phyloP scores from a whole-genome alignment of 2,113 vertebrate genomes.

The Protomyctophum bolini region DNA sequence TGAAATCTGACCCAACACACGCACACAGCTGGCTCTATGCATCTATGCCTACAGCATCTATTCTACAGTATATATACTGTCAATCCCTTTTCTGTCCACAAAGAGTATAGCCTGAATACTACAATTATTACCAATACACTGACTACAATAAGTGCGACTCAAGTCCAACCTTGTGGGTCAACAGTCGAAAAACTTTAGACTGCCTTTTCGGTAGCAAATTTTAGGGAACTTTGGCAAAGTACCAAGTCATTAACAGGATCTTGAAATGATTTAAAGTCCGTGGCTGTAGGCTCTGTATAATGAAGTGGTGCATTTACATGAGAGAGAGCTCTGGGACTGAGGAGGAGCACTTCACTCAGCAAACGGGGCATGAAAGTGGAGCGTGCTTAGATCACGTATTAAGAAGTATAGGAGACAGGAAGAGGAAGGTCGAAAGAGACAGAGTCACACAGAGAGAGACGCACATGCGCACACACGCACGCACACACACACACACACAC shows the following conservation, averaged over 20 bases:
- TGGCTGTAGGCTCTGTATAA: constrained; percentile 50
- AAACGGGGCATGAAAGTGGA: constrained; percentile 43
- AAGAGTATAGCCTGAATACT: not conserved
- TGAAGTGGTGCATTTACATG: constrained; percentile 58
- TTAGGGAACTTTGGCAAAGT: constrained; percentile 29
- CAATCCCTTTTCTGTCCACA: constrained; percentile 1
- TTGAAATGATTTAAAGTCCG: constrained; percentile 48
- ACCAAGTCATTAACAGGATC: constrained; percentile 46
- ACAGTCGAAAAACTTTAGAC: constrained; percentile 15
- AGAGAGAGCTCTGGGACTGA: constrained; percentile 41
- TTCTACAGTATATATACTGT: too few species aligned
- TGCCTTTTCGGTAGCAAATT: constrained; percentile 43
- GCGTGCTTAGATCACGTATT: constrained; percentile 1
- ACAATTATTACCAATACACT: constrained; percentile 1
- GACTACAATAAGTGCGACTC: not conserved
- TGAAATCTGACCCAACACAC: constrained; percentile 35
- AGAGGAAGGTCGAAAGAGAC: not conserved
- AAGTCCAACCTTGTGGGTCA: constrained; percentile 25
- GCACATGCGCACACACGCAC: not conserved
- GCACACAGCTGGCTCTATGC: constrained; percentile 44
- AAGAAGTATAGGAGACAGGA: not conserved
- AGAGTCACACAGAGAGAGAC: not conserved
- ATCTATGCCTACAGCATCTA: constrained; percentile 8
- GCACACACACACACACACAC: not conserved
- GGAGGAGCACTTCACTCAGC: constrained; percentile 40